A percentile compares a stretch with the other conserved stretches of the same genome.
These are phyloP conservation scores for Patiria pectinifera DNA, from an alignment of 53 echinoderm and acorn worm genomes.

Conservation along the genomic window DNA sequence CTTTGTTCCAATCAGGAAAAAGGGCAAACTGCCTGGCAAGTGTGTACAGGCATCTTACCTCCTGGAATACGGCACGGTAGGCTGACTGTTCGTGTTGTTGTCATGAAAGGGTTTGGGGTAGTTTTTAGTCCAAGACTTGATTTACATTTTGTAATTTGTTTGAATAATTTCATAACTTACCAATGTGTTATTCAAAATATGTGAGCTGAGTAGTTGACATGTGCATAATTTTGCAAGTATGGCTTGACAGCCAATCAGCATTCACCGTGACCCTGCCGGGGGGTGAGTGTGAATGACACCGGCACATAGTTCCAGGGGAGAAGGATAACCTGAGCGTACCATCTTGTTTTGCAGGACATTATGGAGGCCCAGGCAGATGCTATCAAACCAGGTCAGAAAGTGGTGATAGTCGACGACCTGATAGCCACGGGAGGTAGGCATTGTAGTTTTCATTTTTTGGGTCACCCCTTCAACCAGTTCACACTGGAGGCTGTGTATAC, in stretches of 20 bases:
- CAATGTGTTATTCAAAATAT: too few species aligned
- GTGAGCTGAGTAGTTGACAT: too few species aligned
- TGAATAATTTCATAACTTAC: too few species aligned
- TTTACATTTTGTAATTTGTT: too few species aligned
- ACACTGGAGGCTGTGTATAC: too few species aligned
- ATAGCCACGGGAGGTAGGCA: conserved; percentile 93
- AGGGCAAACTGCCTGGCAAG: conserved; percentile 95
- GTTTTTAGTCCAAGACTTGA: too few species aligned
- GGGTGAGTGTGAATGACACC: not conserved
- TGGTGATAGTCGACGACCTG: conserved; percentile 91
- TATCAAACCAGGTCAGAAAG: conserved; percentile 78
- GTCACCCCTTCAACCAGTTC: not conserved
- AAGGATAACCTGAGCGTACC: too few species aligned
- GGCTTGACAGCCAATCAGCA: too few species aligned
- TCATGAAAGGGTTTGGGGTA: not conserved
- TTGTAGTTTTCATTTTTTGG: not conserved
- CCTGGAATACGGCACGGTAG: conserved; percentile 90
- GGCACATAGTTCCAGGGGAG: not conserved
- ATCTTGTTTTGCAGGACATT: conserved; percentile 69
- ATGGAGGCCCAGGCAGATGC: conserved; percentile 87
- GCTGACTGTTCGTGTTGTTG: conserved; percentile 18
- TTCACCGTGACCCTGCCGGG: too few species aligned
- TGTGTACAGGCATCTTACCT: conserved; percentile 76
- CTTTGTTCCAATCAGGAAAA: conserved; percentile 95
- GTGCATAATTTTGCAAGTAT: too few species aligned